A percentile compares a stretch with the other conserved stretches of the same genome.
These are phyloP conservation scores for Trichonephila clavipes DNA, from an alignment of 1,140 invertebrate species.

Conservation along the genomic window DNA sequence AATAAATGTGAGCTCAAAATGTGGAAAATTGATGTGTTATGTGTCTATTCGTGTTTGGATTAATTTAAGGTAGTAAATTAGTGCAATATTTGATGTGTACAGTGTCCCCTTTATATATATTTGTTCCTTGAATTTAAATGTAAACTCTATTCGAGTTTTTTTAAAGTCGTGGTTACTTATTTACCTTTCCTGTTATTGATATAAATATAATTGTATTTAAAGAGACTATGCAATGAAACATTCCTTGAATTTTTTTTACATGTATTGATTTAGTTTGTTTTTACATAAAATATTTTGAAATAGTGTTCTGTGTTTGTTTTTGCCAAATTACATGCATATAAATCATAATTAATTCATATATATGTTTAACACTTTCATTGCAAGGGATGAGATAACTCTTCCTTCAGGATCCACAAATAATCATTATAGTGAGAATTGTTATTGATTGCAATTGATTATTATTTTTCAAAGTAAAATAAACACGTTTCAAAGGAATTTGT, in stretches of 20 bases:
- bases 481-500: too few species aligned
- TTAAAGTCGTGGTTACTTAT: neutral
- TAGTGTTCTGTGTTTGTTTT: too few species aligned
- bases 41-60: neutral
- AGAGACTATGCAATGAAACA: neutral
- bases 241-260: neutral
- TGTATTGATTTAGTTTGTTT: neutral
- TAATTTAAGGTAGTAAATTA: neutral
- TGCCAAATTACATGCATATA: too few species aligned
- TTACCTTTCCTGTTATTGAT: neutral
- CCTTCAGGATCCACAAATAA: too few species aligned
- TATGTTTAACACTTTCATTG: too few species aligned
- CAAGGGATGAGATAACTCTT: too few species aligned
- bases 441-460: too few species aligned
- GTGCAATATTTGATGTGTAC: neutral
- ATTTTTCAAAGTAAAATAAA: too few species aligned
- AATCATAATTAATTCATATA: too few species aligned
- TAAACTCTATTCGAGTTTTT: neutral
- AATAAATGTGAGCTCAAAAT: neutral
- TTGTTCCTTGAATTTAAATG: neutral
- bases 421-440: too few species aligned
- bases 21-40: too few species aligned
- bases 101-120: neutral
- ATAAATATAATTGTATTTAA: neutral
- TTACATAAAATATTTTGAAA: neutral